Conservation (phyloP, 2,797 vertebrate species). For the Typhlichthys subterraneus region DNA sequence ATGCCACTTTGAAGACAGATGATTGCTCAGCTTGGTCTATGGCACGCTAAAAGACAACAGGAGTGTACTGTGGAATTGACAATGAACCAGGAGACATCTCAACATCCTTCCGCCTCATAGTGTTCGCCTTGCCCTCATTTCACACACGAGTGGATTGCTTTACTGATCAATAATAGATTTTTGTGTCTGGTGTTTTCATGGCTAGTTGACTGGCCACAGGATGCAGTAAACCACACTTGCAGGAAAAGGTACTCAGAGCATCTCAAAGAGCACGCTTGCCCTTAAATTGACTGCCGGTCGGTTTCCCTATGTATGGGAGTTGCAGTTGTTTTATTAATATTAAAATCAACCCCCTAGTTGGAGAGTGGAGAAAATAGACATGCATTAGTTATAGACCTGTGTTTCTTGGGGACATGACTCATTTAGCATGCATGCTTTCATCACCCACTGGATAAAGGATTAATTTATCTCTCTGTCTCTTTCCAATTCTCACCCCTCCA, state of each 20-base stretch:
- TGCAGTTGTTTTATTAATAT: conserved; percentile 75
- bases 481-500: conserved; percentile 5
- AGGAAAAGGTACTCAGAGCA: conserved; percentile 52
- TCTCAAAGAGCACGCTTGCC: conserved; percentile 62
- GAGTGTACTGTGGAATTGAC: conserved; percentile 26
- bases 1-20: conserved; percentile 11
- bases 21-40: conserved; percentile 21
- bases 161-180: conserved; percentile 73
- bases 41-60: conserved; percentile 14
- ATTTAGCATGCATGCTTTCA: conserved; percentile 71
- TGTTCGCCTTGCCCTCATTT: conserved; percentile 47
- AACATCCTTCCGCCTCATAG: conserved; percentile 25
- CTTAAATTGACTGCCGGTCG: conserved; percentile 66
- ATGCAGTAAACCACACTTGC: conserved; percentile 56
- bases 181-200: conserved; percentile 54
- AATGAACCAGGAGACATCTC: conserved; percentile 35
- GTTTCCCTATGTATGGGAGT: conserved; percentile 53
- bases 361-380: conserved; percentile 72
- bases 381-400: conserved; percentile 75
- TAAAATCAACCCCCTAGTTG: conserved; percentile 63
- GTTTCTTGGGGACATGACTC: conserved; percentile 61
- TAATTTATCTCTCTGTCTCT: conserved; percentile 22
- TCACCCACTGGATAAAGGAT: conserved; percentile 59
- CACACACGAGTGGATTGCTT: conserved; percentile 56
- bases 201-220: conserved; percentile 56